Base-by-base conservation (phyloP, 2,113 vertebrate species). In the Alethe castanea region DNA sequence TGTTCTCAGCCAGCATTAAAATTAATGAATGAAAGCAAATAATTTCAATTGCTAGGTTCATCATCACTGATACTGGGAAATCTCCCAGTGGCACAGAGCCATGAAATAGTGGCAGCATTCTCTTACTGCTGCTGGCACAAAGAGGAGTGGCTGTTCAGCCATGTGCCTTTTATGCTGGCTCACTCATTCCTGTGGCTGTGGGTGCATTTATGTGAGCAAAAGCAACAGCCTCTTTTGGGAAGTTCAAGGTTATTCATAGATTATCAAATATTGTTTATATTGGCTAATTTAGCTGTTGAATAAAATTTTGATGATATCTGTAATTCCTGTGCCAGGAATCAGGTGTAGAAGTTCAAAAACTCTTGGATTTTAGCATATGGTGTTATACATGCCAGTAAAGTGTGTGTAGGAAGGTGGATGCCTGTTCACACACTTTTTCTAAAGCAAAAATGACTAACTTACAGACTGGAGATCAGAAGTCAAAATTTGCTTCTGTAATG, bases 161-260 rank as follows among this genome's bases (percentile, higher is more conserved):
- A 6, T 0, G 2, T 24, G 26, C 18, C 8, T 20, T 67, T 60
- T 35, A 4, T 0, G 0, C 13, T 5, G 36, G 8, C 33, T 40
- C 28, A 7, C 7, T 29, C 40, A 7, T n/a, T 86, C 29, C 48
- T 80, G 40, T 64, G 33, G 5, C 35, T 88, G 1, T 23, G 31
- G 16, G 18, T 69, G 20, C 19, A 7, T 38, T 77, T 47, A 13
- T 25, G 6, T 13, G 11, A 47, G 22, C 19, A 57, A 57, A 48
- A 86, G 7, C 8, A 48, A 5, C 7, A 25, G 20, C 4, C 9
- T 48, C 2, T 84, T 40, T 22, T 36, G n/a, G 29, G 28, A 44
- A 57, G 16, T 25, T 89, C 29, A 77, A 29, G 54, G 54, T 4
- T 28, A 64, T 4, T 24, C 7, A 3, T 5, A 13, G 19, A 9